Conservation (phyloP, 2,113 vertebrate species). For the Heterocephalus glaber region DNA sequence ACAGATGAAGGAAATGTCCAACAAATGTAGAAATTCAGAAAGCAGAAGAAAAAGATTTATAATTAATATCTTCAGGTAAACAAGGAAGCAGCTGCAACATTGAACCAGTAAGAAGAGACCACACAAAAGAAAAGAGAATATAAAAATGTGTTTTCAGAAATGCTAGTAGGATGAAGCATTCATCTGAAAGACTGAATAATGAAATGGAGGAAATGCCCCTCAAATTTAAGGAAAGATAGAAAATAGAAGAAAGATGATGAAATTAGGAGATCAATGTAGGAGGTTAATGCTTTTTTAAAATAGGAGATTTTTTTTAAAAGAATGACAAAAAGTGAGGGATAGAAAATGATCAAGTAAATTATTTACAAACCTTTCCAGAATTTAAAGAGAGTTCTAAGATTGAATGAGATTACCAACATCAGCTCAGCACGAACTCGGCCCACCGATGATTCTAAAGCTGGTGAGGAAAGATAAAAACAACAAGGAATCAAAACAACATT, state of each 20-base stretch:
- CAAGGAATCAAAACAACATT: background rate
- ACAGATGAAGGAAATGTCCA: background rate
- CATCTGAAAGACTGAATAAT: background rate
- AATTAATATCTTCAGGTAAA: constrained; percentile 7
- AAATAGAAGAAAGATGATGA: background rate
- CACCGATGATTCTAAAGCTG: background rate
- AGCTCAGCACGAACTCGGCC: background rate
- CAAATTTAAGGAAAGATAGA: background rate
- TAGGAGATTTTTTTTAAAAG: background rate
- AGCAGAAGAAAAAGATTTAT: background rate
- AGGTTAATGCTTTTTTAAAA: background rate
- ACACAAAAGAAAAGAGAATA: background rate
- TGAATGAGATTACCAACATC: background rate
- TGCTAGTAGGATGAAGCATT: background rate
- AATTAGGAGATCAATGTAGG: background rate
- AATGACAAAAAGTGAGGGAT: background rate
- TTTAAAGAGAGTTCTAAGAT: background rate
- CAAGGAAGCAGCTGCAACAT: background rate
- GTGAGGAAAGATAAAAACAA: background rate
- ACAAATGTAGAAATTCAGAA: background rate
- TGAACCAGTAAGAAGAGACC: background rate
- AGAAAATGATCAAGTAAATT: constrained; percentile 30
- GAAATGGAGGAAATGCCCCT: background rate
- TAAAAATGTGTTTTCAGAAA: background rate
- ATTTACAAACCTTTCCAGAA: background rate